phyloP scores from a whole-genome alignment of 1,140 invertebrate species.

The Lysiphlebus fabarum region DNA sequence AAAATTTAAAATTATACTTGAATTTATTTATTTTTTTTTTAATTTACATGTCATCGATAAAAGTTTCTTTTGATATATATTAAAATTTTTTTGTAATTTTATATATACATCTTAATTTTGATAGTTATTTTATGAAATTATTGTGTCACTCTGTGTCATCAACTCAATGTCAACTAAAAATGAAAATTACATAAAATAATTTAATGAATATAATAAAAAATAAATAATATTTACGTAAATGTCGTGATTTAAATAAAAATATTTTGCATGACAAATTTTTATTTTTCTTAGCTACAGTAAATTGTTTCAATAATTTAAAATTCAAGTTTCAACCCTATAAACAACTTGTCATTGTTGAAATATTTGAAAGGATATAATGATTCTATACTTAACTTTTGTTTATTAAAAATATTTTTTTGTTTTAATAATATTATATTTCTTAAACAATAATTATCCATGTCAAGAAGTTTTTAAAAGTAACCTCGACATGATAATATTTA shows the following conservation, averaged over 20 bases:
- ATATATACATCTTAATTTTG: neutral
- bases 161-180: neutral
- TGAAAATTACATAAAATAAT: too few relatives aligned
- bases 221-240: neutral
- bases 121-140: neutral
- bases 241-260: neutral
- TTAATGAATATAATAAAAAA: too few relatives aligned
- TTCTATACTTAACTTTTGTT: constrained; percentile 12
- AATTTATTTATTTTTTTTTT: neutral
- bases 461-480: constrained; percentile 28
- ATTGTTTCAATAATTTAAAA: constrained; percentile 18
- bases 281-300: neutral
- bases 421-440: constrained; percentile 25
- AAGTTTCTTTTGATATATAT: neutral
- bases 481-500: constrained; percentile 25
- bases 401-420: too few relatives aligned
- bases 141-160: constrained; percentile 4
- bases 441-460: constrained; percentile 28
- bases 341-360: constrained; percentile 2
- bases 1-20: neutral
- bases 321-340: constrained; percentile 7
- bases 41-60: neutral
- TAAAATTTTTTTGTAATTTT: neutral
- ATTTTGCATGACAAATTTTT: too few relatives aligned
- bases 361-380: constrained; percentile 23